Evolutionary conservation across 2,888 invertebrate species (phyloP), one percentile per base, ranked within the genome.

Genomic region (Cryptus viduatorius): DNA sequence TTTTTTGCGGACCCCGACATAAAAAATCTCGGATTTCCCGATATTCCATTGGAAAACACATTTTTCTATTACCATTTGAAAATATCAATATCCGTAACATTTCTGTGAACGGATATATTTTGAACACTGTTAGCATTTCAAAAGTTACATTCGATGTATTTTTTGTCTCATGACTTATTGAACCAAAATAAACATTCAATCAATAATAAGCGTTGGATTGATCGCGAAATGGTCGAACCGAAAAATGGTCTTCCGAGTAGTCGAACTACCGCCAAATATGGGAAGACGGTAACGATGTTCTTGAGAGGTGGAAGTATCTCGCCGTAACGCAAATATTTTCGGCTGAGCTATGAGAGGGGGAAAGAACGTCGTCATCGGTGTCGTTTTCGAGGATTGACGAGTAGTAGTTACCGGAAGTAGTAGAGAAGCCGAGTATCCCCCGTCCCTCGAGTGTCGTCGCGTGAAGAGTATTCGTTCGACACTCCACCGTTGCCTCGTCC

Each of bases 391-490:
- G 10, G 53, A 56, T 56, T 10, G 19, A 56, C 53, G 53, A 19
- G 53, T 56, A 10, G 53, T 56, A 19, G 53, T 56, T 56, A 56
- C 56, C 56, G 56, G 56, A 56, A 56, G 56, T 24, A 24, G 56
- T 24, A 4, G 56, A 56, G 24, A 24, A 19, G 19, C 4, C 24
- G 24, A 4, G 56, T 24, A 19, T 56, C 56, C 19, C 56, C 24
- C 24, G 59, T 72, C 56, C 56, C 72, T 14, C 24, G 24, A 44
- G 59, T 72, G 59, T 44, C 72, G 42, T 72, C 72, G 44, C 12
- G 44, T 59, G 59, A 72, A 44, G 56, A 59, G 59, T 19, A 59
- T 44, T 59, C 72, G 72, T 72, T 72, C 59, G 72, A 72, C 72
- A 72, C 59, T 72, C 59, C 24, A 59, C 8, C 24, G 42, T 44